Base-by-base conservation (phyloP, 2,113 vertebrate genomes). In the Stictonetta naevosa region DNA sequence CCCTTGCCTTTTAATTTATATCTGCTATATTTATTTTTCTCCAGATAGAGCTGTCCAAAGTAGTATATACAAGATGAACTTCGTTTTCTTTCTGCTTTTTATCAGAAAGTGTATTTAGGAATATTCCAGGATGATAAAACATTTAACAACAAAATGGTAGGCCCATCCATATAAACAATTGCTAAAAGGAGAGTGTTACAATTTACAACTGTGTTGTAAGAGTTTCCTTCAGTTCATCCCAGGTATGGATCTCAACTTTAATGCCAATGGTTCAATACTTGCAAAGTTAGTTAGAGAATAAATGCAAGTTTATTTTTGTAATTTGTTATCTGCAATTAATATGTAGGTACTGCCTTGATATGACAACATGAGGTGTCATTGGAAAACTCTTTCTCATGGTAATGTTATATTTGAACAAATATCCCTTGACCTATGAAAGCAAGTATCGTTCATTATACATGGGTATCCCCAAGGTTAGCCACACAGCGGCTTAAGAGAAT, bases 381-480 rank as follows among this genome's bases (percentile, higher is more conserved):
- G 90, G 87, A 97, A 96, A 94, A 84, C 71, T 64, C 56, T 82
- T 93, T 92, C 86, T 84, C 62, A 11, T 22, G 56, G 53, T 31
- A 87, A 85, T 53, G 73, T 64, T 9, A 9, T 53, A 73, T 50
- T 74, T 90, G 81, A 92, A 85, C 77, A 94, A 90, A 77, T 73
- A 80, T 5, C 71, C 28, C 64, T 38, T 12, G 11, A 63, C 46
- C 55, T 68, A 66, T 29, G 73, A 89, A 83, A 90, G 18, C 36
- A 84, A 64, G 46, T 58, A 86, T 82, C 63, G 58, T 73, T 28
- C 68, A 60, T 73, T 28, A 25, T 33, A 86, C 62, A 82, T 33
- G 66, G 1, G 0, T 29, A 44, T 59, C 34, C 36, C 72, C 58
- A 56, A 58, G 20, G n/a, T 64, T 73, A 66, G 18, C 21, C 38